Base-by-base conservation (phyloP, 2,113 vertebrate species). In the Tupaia tana region DNA sequence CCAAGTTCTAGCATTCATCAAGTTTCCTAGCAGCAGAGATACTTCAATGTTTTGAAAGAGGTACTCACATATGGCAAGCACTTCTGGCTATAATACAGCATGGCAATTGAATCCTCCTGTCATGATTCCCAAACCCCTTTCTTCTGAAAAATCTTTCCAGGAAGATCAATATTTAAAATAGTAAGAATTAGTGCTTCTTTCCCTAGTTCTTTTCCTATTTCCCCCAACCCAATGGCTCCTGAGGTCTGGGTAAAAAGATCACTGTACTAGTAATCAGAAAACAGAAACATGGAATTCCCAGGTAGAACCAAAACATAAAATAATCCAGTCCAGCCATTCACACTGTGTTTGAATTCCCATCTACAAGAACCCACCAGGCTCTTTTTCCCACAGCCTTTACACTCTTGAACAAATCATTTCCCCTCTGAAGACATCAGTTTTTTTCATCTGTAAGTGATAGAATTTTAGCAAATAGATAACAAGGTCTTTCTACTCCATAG, bases 21-120 rank as follows among this genome's bases (percentile, higher is more conserved):
- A 66, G 61, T 80, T 96, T 94, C 64, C 7, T 69, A 92, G 56
- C 29, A 91, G 7, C 52, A 93, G 93, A 96, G 63, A 91, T 73
- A 95, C 73, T 81, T 90, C 13, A 87, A 34, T 81, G 61, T 91
- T 95, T 84, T 93, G 24, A 93, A 97, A 90, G 43, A 77, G 90
- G 34, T 75, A 71, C 15, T 91, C 31, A 89, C 9, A 88, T 87
- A 93, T 43, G 77, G 25, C 43, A 91, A 94, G 3, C 34, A 82
- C 34, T 84, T 94, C 75, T 93, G 81, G 91, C 13, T 84, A 4
- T 67, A 93, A 91, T 52, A 75, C 2, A 84, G 7, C 12, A 84
- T 84, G 89, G 87, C 56, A 93, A 73, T 7, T 54, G 64, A 94
- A 88, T 83, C 13, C n/a, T 83, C 13, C n/a, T 83, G 14, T 77